Percentiles rank a stretch among this genome's conserved stretches.
Evolutionary conservation across 1,140 invertebrate genomes (phyloP).

Genomic region (Laodelphax striatellus): DNA sequence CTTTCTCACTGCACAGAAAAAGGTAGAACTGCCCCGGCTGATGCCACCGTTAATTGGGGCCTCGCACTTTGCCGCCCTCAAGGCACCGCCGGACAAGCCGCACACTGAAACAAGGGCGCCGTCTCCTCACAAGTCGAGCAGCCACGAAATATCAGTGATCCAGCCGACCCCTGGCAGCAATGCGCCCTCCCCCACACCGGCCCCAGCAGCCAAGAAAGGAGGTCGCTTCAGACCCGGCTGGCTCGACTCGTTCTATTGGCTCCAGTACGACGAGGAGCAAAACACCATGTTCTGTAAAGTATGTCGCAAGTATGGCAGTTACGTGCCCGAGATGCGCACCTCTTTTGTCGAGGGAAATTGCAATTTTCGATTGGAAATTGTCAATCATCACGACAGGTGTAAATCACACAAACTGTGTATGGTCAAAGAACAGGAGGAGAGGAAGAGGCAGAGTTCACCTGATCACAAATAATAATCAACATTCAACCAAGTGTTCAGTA

Average conservation of each 20-base stretch:
- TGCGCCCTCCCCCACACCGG: slow-evolving; percentile 11
- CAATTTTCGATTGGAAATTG: slow-evolving; percentile 60
- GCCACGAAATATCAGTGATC: slow-evolving; percentile 36
- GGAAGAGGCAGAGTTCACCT: neutral
- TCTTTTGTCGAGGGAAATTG: slow-evolving; percentile 61
- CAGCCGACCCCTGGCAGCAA: slow-evolving; percentile 25
- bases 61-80: slow-evolving; percentile 8
- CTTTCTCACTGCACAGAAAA: slow-evolving; percentile 15
- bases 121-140: slow-evolving; percentile 18
- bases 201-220: slow-evolving; percentile 36
- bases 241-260: slow-evolving; percentile 52
- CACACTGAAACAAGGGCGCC: neutral
- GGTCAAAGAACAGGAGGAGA: slow-evolving; percentile 32
- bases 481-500: no score
- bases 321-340: slow-evolving; percentile 53
- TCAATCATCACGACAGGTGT: slow-evolving; percentile 63
- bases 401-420: slow-evolving; percentile 57
- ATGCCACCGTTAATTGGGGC: slow-evolving; percentile 17
- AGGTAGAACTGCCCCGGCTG: slow-evolving; percentile 23
- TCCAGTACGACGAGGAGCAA: slow-evolving; percentile 49
- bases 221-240: slow-evolving; percentile 50
- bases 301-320: slow-evolving; percentile 55
- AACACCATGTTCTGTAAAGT: slow-evolving; percentile 62
- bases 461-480: neutral
- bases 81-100: neutral